Evolutionary conservation across 2,113 vertebrate genomes (phyloP).

Genomic region (Varanus salvator): DNA sequence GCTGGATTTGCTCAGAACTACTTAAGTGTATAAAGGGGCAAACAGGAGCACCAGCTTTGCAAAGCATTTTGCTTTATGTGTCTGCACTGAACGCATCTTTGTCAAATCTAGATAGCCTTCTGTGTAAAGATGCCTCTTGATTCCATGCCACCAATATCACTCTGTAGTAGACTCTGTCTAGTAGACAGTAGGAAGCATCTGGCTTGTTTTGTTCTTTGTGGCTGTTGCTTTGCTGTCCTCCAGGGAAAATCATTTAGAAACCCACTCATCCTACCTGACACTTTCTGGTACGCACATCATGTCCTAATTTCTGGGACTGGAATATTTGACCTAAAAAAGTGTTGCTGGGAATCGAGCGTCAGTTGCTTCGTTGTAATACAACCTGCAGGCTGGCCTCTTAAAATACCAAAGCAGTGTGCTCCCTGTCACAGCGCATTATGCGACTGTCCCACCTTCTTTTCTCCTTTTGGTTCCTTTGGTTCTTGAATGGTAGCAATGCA

Average conservation of each 20-base stretch:
- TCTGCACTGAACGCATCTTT: neutral
- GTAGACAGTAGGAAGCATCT: neutral
- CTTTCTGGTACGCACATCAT: slow-evolving; percentile 27
- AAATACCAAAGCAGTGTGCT: slow-evolving; percentile 25
- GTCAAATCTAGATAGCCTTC: neutral
- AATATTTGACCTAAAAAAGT: slow-evolving; percentile 39
- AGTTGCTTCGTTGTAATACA: neutral
- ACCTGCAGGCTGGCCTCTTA: slow-evolving; percentile 22
- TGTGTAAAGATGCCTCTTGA: neutral
- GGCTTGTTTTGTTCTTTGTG: slow-evolving; percentile 1
- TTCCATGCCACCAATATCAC: neutral
- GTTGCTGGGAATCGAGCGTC: slow-evolving; percentile 11
- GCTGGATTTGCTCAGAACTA: neutral
- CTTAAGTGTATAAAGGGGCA: neutral
- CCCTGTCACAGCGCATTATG: neutral
- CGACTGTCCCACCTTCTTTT: neutral
- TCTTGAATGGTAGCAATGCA: neutral
- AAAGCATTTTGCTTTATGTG: neutral
- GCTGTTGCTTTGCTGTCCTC: neutral
- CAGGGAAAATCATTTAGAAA: slow-evolving; percentile 18
- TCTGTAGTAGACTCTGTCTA: fast-evolving
- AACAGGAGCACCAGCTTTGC: neutral
- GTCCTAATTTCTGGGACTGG: slow-evolving; percentile 43
- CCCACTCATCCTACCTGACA: slow-evolving; percentile 7
- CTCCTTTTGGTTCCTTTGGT: neutral